Conservation (phyloP, 2,113 vertebrate species). For the Otocyon megalotis region DNA sequence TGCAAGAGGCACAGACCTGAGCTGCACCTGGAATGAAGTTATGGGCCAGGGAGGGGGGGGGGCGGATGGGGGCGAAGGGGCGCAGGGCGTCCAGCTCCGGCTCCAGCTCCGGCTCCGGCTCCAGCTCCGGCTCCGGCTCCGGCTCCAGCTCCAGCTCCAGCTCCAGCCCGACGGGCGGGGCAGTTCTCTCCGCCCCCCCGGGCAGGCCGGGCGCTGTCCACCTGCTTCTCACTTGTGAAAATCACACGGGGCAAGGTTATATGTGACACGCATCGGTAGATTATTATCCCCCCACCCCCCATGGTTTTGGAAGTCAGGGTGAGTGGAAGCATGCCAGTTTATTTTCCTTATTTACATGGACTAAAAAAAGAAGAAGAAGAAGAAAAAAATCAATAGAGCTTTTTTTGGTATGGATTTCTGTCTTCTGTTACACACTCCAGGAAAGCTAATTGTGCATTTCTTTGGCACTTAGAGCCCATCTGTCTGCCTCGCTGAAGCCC, state of each 20-base stretch:
- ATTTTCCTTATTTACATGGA: conserved; percentile 47
- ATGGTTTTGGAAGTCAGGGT: conserved; percentile 54
- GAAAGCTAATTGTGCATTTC: conserved; percentile 22
- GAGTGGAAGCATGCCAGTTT: conserved; percentile 56
- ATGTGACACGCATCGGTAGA: conserved; percentile 27
- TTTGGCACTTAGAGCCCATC: neutral
- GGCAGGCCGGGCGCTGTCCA: no score
- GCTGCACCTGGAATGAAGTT: conserved; percentile 80
- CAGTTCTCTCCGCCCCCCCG: no score
- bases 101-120: no score
- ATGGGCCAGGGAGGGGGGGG: conserved; percentile 77
- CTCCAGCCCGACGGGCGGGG: no score
- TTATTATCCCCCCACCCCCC: conserved; percentile 30
- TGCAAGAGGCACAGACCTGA: conserved; percentile 80
- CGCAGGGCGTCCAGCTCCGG: no score
- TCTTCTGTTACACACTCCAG: neutral
- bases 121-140: no score
- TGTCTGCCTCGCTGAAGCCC: neutral
- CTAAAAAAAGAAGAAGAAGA: neutral
- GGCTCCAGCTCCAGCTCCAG: no score
- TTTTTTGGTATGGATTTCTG: conserved; percentile 21
- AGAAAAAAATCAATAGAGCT: neutral
- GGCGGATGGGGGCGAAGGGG: no score
- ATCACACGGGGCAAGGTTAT: conserved; percentile 73
- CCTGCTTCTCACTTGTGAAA: conserved; percentile 74